A percentile compares a stretch with the other conserved stretches of the same genome.
Conservation (phyloP, 2,888 invertebrate species). For the Drosophila setosimentum region DNA sequence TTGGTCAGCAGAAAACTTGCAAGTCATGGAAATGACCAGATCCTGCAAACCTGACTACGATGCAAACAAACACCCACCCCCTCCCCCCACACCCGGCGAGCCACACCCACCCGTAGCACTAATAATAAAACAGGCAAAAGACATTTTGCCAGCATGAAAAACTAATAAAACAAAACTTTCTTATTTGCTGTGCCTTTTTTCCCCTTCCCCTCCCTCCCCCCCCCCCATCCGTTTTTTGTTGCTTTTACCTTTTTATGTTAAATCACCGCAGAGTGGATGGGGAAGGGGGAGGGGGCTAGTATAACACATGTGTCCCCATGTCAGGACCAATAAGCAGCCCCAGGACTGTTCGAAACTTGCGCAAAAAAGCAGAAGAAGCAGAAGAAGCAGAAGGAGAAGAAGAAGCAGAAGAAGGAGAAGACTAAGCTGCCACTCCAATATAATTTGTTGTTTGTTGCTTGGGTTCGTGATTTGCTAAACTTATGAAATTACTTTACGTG, state of each 20-base stretch:
- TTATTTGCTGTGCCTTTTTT: conserved; percentile 53
- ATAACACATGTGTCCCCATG: conserved; percentile 73
- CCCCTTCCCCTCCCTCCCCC: conserved; percentile 9
- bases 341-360: conserved; percentile 73
- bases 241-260: conserved; percentile 77
- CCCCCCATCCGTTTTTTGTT: conserved; percentile 10
- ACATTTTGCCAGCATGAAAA: conserved; percentile 74
- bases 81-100: background rate
- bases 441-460: conserved; percentile 69
- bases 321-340: conserved; percentile 80
- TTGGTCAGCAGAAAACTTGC: conserved; percentile 82
- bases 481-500: conserved; percentile 83
- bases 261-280: conserved; percentile 64
- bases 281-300: background rate
- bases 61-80: background rate
- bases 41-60: conserved; percentile 22
- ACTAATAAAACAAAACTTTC: conserved; percentile 80
- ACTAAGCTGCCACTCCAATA: conserved; percentile 7
- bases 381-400: conserved; percentile 35
- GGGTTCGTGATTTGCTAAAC: conserved; percentile 82
- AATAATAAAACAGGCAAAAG: conserved; percentile 78
- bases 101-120: conserved; percentile 10
- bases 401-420: conserved; percentile 12
- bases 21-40: conserved; percentile 72
- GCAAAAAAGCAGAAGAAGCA: conserved; percentile 43